These are phyloP conservation scores for Hecatera dysodea DNA, from an alignment of 2,888 invertebrate genomes.

Conservation along the genomic window DNA sequence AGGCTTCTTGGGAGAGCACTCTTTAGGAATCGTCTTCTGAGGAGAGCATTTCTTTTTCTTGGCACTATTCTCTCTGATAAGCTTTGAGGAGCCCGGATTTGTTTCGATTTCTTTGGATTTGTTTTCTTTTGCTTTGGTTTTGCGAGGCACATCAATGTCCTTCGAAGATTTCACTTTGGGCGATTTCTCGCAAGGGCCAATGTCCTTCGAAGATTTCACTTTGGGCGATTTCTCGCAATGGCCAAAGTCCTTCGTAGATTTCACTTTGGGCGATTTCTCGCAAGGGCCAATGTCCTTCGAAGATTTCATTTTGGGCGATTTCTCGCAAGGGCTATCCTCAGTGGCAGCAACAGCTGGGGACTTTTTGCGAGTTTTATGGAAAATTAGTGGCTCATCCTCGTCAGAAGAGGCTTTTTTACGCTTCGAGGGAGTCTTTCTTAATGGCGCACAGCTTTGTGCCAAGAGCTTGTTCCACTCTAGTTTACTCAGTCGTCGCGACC, in stretches of 20 bases:
- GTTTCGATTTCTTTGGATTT: not conserved
- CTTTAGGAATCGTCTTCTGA: not conserved
- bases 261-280: not conserved
- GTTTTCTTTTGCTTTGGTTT: not conserved
- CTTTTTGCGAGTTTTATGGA: conserved; percentile 1
- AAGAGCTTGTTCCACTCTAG: not conserved
- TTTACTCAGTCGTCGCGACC: not conserved
- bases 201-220: not conserved
- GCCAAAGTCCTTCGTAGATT: not conserved
- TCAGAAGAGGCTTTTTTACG: conserved; percentile 21
- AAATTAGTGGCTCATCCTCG: conserved; percentile 45
- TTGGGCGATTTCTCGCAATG: no score
- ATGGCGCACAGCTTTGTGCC: not conserved
- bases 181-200: no score
- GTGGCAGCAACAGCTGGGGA: not conserved
- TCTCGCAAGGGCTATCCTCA: not conserved
- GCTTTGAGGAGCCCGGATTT: not conserved
- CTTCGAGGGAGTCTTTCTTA: conserved; percentile 4
- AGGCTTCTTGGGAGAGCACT: not conserved
- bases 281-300: not conserved
- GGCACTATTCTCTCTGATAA: not conserved
- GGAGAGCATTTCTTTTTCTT: not conserved
- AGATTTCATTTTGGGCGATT: not conserved
- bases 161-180: not conserved
- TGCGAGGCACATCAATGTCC: not conserved